A percentile compares a stretch with the other conserved stretches of the same genome.
Conservation (phyloP, 2,113 vertebrate species). For the Hystrix brachyura region DNA sequence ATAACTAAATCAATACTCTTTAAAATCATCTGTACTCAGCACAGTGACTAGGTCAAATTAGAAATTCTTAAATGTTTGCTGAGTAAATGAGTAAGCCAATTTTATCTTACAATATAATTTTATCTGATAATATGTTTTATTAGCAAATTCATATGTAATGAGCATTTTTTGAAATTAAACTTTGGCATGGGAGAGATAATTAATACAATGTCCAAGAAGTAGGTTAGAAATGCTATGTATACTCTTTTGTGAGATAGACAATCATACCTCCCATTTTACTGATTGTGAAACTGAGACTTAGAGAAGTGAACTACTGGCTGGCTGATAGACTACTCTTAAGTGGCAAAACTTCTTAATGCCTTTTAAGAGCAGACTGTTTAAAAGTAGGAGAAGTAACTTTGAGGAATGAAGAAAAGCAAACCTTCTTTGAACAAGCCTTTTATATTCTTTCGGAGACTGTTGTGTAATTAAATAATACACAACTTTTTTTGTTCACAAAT, state of each 20-base stretch:
- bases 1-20: not conserved
- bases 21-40: not conserved
- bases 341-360: not conserved
- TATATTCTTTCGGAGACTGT: not conserved
- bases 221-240: not conserved
- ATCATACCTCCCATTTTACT: not conserved
- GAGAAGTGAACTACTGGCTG: not conserved
- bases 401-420: not conserved
- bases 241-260: not conserved
- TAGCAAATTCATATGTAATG: not conserved
- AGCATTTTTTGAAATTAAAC: not conserved
- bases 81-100: not conserved
- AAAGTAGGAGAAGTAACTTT: not conserved
- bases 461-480: not conserved
- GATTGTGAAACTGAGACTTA: not conserved
- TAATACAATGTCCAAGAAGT: not conserved
- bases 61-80: not conserved
- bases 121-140: not conserved
- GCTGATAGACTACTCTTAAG: not conserved
- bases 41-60: not conserved
- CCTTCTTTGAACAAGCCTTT: not conserved
- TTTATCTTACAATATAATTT: not conserved
- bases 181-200: not conserved
- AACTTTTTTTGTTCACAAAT: too few species aligned
- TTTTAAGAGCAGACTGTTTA: not conserved